A percentile compares a stretch with the other conserved stretches of the same genome.
Evolutionary conservation across 2,113 vertebrate species (phyloP).

Genomic region (Taurulus bubalis): DNA sequence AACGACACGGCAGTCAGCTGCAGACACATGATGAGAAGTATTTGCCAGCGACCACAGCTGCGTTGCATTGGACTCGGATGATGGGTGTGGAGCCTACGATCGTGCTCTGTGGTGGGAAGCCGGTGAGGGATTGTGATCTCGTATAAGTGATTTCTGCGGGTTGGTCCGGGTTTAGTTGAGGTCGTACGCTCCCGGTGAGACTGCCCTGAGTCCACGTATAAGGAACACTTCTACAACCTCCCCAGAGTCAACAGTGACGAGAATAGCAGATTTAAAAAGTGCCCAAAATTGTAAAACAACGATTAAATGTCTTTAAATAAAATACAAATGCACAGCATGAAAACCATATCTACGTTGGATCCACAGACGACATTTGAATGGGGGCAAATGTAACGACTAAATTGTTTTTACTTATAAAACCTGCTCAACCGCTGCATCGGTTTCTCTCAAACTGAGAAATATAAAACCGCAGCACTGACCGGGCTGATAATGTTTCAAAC

Average conservation of each 20-base stretch:
- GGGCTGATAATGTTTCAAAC: not conserved
- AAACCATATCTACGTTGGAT: not conserved
- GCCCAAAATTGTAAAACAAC: not conserved
- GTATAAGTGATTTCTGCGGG: not conserved
- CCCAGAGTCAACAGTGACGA: too few relatives aligned
- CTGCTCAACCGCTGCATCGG: not conserved
- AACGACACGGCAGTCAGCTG: not conserved
- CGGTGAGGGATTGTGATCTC: not conserved
- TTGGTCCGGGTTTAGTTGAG: not conserved
- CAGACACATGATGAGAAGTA: not conserved
- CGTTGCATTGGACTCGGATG: not conserved
- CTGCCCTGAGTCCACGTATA: not conserved
- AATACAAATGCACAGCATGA: not conserved
- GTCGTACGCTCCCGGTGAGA: not conserved
- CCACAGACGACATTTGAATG: too few relatives aligned
- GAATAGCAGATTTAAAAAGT: too few relatives aligned
- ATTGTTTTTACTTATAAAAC: not conserved
- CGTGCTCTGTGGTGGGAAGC: not conserved
- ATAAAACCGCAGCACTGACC: not conserved
- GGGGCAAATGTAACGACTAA: too few relatives aligned
- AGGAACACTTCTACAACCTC: not conserved
- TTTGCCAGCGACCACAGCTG: not conserved
- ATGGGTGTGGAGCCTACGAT: not conserved
- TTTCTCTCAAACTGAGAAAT: not conserved
- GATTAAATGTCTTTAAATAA: not conserved